phyloP scores from a whole-genome alignment of 2,797 vertebrate genomes.

The Mareca strepera region DNA sequence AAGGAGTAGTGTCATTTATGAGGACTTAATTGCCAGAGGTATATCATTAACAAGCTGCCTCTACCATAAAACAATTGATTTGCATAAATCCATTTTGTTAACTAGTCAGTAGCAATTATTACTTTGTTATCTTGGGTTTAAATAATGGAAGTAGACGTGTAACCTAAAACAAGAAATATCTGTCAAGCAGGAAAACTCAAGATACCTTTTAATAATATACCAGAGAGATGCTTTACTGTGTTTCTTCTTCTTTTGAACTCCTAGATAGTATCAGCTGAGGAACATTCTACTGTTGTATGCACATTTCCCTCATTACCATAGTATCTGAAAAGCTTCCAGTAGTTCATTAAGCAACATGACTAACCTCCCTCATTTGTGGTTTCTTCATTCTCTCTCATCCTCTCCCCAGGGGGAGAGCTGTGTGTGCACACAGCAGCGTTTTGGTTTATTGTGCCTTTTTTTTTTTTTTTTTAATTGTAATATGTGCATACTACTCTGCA shows the following conservation, averaged over 20 bases:
- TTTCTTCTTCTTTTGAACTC: slow-evolving; percentile 58
- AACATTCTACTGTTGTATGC: slow-evolving; percentile 39
- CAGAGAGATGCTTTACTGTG: slow-evolving; percentile 34
- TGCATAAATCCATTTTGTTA: not conserved
- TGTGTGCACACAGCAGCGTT: not conserved
- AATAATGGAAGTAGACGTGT: slow-evolving; percentile 41
- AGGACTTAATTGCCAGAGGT: not conserved
- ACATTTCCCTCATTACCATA: slow-evolving; percentile 53
- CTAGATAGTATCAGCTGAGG: slow-evolving; percentile 55
- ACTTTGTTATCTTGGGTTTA: slow-evolving; percentile 25
- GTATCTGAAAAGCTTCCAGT: slow-evolving; percentile 63
- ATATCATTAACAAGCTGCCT: not conserved
- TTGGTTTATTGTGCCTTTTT: not conserved
- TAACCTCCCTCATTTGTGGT: slow-evolving; percentile 53
- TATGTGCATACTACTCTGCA: not conserved
- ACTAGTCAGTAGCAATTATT: not conserved
- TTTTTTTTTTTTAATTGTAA: not conserved
- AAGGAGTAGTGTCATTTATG: not conserved
- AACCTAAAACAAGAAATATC: slow-evolving; percentile 67
- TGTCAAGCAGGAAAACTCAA: slow-evolving; percentile 58
- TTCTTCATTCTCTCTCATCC: slow-evolving; percentile 36
- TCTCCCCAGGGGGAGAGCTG: slow-evolving; percentile 6
- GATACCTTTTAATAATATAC: slow-evolving; percentile 45
- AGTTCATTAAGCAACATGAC: slow-evolving; percentile 62
- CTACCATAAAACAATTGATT: not conserved